These are phyloP conservation scores for Ceratina australensis DNA, from an alignment of 1,140 invertebrate genomes.

Conservation along the genomic window DNA sequence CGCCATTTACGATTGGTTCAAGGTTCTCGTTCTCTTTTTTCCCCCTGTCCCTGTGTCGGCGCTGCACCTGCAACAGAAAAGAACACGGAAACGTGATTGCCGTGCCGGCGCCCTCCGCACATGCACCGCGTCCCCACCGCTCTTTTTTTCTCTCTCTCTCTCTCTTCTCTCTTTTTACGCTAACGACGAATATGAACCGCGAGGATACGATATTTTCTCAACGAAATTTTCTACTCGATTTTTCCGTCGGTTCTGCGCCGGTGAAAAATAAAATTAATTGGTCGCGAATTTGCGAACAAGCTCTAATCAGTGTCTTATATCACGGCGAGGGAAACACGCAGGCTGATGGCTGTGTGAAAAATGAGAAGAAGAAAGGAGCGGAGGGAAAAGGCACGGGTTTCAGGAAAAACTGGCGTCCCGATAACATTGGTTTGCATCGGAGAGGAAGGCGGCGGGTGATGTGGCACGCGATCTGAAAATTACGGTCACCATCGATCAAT, in stretches of 20 bases:
- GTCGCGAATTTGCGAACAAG: conserved; percentile 33
- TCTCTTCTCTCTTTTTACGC: conserved; percentile 13
- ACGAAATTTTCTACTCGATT: not conserved
- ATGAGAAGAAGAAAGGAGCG: not conserved
- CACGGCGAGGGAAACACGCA: not conserved
- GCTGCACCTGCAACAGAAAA: conserved; percentile 66
- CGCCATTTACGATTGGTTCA: conserved; percentile 67
- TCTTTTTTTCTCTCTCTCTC: too few species aligned
- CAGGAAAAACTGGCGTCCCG: conserved; percentile 54
- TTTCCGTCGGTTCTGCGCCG: too few species aligned
- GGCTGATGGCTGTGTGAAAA: not conserved
- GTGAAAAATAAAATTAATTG: conserved; percentile 37
- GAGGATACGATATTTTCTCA: not conserved
- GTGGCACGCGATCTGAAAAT: conserved; percentile 65
- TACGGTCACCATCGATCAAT: conserved; percentile 63
- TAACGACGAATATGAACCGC: conserved; percentile 17
- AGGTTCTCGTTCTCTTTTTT: conserved; percentile 61
- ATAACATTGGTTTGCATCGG: conserved; percentile 59
- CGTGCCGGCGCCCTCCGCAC: conserved; percentile 39
- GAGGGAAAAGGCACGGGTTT: conserved; percentile 49
- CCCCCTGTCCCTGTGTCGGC: conserved; percentile 30
- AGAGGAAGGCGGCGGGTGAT: conserved; percentile 60
- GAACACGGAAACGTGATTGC: conserved; percentile 67
- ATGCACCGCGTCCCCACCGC: not conserved
- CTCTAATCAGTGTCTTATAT: conserved; percentile 33